These are phyloP conservation scores for Parasteatoda lunata DNA, from an alignment of 2,888 invertebrate species.

Conservation along the genomic window DNA sequence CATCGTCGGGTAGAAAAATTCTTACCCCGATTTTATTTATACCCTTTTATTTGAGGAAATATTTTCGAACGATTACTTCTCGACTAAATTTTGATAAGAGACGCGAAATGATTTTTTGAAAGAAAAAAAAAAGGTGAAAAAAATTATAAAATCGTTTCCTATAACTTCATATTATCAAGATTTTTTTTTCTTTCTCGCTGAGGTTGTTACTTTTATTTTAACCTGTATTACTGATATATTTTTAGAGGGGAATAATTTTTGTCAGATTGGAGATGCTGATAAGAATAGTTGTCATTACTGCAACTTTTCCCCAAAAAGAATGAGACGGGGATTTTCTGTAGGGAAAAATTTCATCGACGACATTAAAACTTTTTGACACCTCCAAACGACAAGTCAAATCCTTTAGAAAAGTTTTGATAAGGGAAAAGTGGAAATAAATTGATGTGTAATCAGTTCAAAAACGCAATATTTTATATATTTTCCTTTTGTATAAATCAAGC, in stretches of 20 bases:
- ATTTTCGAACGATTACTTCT: constrained; percentile 55
- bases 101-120: constrained; percentile 24
- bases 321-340: not conserved
- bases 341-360: not conserved
- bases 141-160: not conserved
- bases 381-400: not conserved
- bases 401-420: constrained; percentile 1
- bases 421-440: constrained; percentile 54
- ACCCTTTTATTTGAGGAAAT: constrained; percentile 42
- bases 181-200: not conserved
- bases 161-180: constrained; percentile 4
- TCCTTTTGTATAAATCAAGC: too few species aligned
- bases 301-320: not conserved
- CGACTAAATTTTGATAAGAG: constrained; percentile 50
- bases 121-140: constrained; percentile 9
- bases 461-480: constrained; percentile 16
- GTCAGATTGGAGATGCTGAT: not conserved
- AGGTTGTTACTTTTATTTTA: not conserved
- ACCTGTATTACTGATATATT: not conserved
- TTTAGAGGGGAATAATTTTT: not conserved
- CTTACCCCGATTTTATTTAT: constrained; percentile 55
- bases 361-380: not conserved
- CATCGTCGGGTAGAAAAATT: constrained; percentile 31
- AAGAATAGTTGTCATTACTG: constrained; percentile 4
- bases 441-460: constrained; percentile 40